These are phyloP conservation scores for Remorina albescens DNA, from an alignment of 2,797 vertebrate genomes.

Conservation along the genomic window DNA sequence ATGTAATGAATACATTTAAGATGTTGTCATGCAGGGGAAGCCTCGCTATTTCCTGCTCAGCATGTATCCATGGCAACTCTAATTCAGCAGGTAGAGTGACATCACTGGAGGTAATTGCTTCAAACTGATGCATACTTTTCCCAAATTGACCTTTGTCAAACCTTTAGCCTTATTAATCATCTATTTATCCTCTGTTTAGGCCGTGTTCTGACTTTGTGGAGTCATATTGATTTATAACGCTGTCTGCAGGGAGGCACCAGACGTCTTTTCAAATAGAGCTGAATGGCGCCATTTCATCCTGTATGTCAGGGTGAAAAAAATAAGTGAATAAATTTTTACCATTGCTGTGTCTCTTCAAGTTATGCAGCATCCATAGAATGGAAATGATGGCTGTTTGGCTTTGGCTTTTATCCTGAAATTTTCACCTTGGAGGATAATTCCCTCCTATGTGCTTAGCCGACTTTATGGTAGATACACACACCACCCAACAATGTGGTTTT, in stretches of 20 bases:
- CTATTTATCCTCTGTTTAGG: constrained; percentile 78
- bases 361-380: constrained; percentile 27
- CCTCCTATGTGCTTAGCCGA: constrained; percentile 7
- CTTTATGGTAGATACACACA: background rate
- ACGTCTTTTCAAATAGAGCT: constrained; percentile 65
- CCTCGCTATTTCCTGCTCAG: constrained; percentile 73
- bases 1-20: constrained; percentile 77
- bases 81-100: constrained; percentile 78
- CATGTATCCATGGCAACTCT: constrained; percentile 84
- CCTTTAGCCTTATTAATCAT: constrained; percentile 85
- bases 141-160: constrained; percentile 87
- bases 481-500: background rate
- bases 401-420: constrained; percentile 22
- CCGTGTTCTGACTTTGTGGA: constrained; percentile 68
- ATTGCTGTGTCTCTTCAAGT: constrained; percentile 40
- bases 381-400: constrained; percentile 37
- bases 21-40: constrained; percentile 80
- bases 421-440: constrained; percentile 30
- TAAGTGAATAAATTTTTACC: constrained; percentile 48
- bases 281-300: constrained; percentile 70
- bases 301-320: constrained; percentile 41
- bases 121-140: constrained; percentile 86
- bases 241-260: constrained; percentile 70
- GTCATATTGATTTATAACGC: constrained; percentile 79
- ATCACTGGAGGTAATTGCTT: constrained; percentile 83